These are phyloP conservation scores for Drosophila bifasciata DNA, from an alignment of 1,140 invertebrate species.

Conservation along the genomic window DNA sequence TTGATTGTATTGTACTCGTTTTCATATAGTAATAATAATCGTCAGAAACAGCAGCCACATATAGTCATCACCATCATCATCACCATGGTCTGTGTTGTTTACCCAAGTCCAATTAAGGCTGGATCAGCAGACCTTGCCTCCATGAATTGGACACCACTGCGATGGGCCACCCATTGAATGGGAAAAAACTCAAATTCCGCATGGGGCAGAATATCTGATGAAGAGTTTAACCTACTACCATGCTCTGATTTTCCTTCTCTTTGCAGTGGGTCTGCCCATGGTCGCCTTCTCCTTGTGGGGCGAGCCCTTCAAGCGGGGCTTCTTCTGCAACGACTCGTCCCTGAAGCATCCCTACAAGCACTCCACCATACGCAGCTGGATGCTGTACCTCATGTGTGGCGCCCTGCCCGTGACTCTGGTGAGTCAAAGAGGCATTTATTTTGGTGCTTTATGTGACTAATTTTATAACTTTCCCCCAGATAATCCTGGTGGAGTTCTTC, in stretches of 20 bases:
- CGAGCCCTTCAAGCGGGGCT: constrained; percentile 93
- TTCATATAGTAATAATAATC: constrained; percentile 9
- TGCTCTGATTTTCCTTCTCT: constrained; percentile 3
- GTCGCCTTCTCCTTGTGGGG: constrained; percentile 89
- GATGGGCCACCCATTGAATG: constrained; percentile 33
- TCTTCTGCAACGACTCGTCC: constrained; percentile 97
- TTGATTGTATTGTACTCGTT: constrained; percentile 49
- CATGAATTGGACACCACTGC: constrained; percentile 57
- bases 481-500: constrained; percentile 72
- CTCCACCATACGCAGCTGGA: constrained; percentile 91
- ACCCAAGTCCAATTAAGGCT: constrained; percentile 69
- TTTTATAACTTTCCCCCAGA: constrained; percentile 40
- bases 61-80: constrained; percentile 22
- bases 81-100: constrained; percentile 53
- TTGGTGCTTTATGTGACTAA: too few species aligned
- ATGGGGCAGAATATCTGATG: background rate
- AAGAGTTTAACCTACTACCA: too few species aligned
- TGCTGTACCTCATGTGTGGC: constrained; percentile 91
- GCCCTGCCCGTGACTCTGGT: constrained; percentile 90
- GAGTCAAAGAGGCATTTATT: constrained; percentile 81
- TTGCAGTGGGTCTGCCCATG: constrained; percentile 90
- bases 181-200: background rate
- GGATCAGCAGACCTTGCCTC: constrained; percentile 66
- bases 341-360: constrained; percentile 92
- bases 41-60: constrained; percentile 10